Evolutionary conservation across 2,888 invertebrate genomes (phyloP), one percentile per base, ranked within the genome.

Genomic region (Perizoma affinitatum): DNA sequence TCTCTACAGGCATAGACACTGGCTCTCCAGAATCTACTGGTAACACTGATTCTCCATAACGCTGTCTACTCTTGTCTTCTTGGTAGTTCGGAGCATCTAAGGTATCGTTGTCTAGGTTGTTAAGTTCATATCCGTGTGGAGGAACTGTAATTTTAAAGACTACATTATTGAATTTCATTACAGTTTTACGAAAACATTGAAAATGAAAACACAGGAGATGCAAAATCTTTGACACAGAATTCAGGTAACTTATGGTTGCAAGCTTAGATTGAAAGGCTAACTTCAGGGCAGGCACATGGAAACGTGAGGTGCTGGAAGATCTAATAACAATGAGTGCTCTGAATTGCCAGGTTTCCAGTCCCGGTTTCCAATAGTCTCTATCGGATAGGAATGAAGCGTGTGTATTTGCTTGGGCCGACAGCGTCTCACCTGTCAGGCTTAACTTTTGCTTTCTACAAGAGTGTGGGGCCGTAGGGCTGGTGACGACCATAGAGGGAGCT

Each of bases 401-500:
- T 63, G 54, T 56, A 59, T 60, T 71, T 75, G 76, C 75, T 75
- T 66, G 70, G 73, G 78, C 79, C 79, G 82, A 80, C 81, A 82
- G 81, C 66, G 72, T 83, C 87, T 91, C 92, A 93, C 93, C 93
- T 90, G 93, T 90, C 88, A 95, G 95, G 87, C 95, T 95, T 85
- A 95, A 94, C 83, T 94, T 94, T 80, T 94, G 95, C 85, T 95
- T 95, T 83, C 95, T 93, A 84, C 93, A 88, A 75, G 93, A 92
- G 74, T 93, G 93, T 72, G 94, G 94, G 63, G 94, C 93, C 71
- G 94, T 94, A 54, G 94, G 94, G 80, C 94, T 94, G 80, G 93
- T 93, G 73, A 95, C 89, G 81, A 95, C 93, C 78, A 95, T 90
- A 75, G 95, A 94, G 82, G 95, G 53, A 57, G 57, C 94, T 73